Conservation (phyloP, 2,113 vertebrate species). For the Ochotona curzoniae region DNA sequence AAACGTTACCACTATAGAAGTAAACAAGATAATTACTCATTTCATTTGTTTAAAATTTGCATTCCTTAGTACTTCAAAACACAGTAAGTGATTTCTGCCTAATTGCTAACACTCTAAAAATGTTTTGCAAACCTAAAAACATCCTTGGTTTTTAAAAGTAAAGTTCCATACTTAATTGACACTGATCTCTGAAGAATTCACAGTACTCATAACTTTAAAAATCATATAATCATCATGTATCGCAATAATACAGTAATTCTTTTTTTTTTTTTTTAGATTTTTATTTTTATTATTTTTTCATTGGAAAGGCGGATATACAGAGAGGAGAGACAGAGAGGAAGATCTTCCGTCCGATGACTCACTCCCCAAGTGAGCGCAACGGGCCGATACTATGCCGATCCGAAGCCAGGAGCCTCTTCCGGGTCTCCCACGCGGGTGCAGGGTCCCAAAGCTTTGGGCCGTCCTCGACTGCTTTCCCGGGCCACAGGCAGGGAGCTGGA, state of each 20-base stretch:
- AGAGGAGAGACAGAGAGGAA: too few species aligned
- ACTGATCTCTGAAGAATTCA: constrained; percentile 14
- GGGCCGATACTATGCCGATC: too few species aligned
- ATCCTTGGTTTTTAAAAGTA: constrained; percentile 39
- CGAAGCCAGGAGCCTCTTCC: too few species aligned
- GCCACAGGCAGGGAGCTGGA: too few species aligned
- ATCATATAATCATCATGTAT: background rate
- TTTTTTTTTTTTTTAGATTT: background rate
- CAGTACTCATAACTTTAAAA: background rate
- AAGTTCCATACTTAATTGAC: constrained; percentile 12
- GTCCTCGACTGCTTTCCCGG: too few species aligned
- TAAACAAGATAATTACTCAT: background rate
- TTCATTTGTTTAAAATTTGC: constrained; percentile 64
- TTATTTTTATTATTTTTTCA: too few species aligned
- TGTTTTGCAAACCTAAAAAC: constrained; percentile 34
- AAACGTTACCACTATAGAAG: constrained; percentile 58
- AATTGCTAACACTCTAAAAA: constrained; percentile 26
- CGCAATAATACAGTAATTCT: background rate
- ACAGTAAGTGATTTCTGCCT: constrained; percentile 49
- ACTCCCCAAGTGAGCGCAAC: too few species aligned
- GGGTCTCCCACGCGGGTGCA: too few species aligned
- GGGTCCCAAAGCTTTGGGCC: too few species aligned
- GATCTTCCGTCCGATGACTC: too few species aligned
- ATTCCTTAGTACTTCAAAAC: constrained; percentile 56
- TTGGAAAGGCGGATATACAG: too few species aligned